A percentile compares a stretch with the other conserved stretches of the same genome.
Conservation (phyloP, 2,888 invertebrate genomes). For the Bimastos eiseni region DNA sequence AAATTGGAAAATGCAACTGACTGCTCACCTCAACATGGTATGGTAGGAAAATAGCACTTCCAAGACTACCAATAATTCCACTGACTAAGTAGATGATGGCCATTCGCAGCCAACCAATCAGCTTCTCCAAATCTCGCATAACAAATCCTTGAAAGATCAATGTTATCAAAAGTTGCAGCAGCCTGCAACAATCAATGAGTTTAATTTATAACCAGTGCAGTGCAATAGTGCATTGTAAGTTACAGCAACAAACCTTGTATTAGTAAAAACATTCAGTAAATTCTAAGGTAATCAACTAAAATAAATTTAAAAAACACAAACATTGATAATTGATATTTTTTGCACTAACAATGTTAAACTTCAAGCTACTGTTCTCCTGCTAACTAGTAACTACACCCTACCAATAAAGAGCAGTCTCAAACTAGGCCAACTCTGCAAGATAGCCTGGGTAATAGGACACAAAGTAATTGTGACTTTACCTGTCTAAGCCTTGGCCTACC, state of each 20-base stretch:
- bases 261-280: no score
- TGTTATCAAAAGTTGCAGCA: slow-evolving; percentile 84
- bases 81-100: slow-evolving; percentile 90
- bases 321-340: no score
- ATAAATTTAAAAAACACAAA: no score
- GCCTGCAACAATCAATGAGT: slow-evolving; percentile 61
- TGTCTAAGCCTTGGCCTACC: no score
- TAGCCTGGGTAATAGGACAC: no score
- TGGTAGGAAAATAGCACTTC: slow-evolving; percentile 93
- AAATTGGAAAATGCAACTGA: not conserved
- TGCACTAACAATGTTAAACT: slow-evolving; percentile 65
- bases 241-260: not conserved
- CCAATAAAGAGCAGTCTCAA: no score
- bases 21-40: slow-evolving; percentile 74
- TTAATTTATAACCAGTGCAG: not conserved
- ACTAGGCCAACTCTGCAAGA: no score
- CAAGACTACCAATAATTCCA: slow-evolving; percentile 93
- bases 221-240: no score
- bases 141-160: slow-evolving; percentile 88
- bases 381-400: no score
- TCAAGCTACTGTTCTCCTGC: not conserved
- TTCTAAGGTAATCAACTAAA: no score
- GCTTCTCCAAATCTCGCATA: slow-evolving; percentile 92
- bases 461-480: no score
- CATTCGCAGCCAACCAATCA: slow-evolving; percentile 89